Base-by-base conservation (phyloP, 2,888 invertebrate species). In the Sturmia bella region DNA sequence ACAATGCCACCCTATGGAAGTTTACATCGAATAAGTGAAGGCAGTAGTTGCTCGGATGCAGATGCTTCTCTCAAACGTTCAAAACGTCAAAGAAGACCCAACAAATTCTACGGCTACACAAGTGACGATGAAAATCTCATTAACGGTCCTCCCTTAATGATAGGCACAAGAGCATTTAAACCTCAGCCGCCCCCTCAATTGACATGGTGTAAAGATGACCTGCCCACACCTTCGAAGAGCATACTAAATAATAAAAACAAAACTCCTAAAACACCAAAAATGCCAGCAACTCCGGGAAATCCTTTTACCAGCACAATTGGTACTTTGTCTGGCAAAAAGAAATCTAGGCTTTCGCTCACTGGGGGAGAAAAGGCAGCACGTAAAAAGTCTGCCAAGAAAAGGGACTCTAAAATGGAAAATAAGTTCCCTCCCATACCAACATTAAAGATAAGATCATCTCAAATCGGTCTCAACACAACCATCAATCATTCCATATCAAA, bases 61-160 rank as follows among this genome's bases (percentile, higher is more conserved):
- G 95, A 95, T 86, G 94, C 91, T 17, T 87, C 90, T 1, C 83
- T 91, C 9, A 95, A 94, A 87, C 92, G 96, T 43, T 96, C 96
- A 0, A 96, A 96, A 90, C 93, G 96, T 79, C 93, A 95, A 86
- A 91, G 96, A 48, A 94, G 96, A 32, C 96, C 96, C 0, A 96
- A 96, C 87, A 95, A 95, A 87, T 97, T 97, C 89, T 97, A 96
- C 88, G 97, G 96, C 0, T 96, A 96, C 88, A 95, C 96, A 0
- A 96, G 96, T 88, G 96, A 96, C 85, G 96, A 96, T 86, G 96
- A 96, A 83, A 92, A 92, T 15, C 93, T 92, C 78, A 66, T 68
- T 1, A 70, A 70, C 17, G 85, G 88, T 6, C 86, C 91, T 84
- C 85, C 90, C 6, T 68, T 89, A 57, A 85, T 88, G 87, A 85